Base-by-base conservation (phyloP, 2,888 invertebrate genomes). In the Thyatira batis region DNA sequence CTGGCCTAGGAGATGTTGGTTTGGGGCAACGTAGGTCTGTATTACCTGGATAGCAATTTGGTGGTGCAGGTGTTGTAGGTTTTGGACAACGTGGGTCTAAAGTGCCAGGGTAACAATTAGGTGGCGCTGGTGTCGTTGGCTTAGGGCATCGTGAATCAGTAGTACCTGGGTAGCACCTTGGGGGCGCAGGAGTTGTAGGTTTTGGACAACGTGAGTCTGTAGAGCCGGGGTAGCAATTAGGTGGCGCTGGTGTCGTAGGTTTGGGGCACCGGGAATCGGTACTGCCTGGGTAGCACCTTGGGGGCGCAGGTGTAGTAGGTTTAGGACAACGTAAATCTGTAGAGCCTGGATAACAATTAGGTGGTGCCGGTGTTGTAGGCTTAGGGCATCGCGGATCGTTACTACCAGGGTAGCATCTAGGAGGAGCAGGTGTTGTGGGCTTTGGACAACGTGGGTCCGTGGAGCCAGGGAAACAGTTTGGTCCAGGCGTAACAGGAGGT, bases 401-500 rank as follows among this genome's bases (percentile, higher is more conserved):
- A 2, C 69, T 76, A 17, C 87, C 86, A 2, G 87, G 88, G 68
- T 73, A 85, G 53, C 86, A 85, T 33, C 62, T 63, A 3, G 70
- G 74, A 0, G 74, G 67, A 0, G 58, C 65, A 3, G 77, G 73
- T 2, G 69, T 72, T 0, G 82, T 73, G 11, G 78, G 73, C 67
- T 69, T 69, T 1, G 82, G 84, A 53, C 84, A 84, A 11, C 77
- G 63, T 0, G 82, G 78, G 59, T 87, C 62, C 59, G 27, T 63
- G 11, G 79, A 76, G 0, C 82, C 83, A 0, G 81, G 73, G 51
- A 45, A 64, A 52, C 71, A 72, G 0, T 43, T 65, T 2, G 74
- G 67, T 53, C 50, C 49, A 58, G 70, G 67, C 4, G 77, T 73
- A 0, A 63, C 67, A 3, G 76, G 63, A 45, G 53, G 63, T 60